Conservation (phyloP, 2,113 vertebrate genomes). For the Ploceus nigricollis region DNA sequence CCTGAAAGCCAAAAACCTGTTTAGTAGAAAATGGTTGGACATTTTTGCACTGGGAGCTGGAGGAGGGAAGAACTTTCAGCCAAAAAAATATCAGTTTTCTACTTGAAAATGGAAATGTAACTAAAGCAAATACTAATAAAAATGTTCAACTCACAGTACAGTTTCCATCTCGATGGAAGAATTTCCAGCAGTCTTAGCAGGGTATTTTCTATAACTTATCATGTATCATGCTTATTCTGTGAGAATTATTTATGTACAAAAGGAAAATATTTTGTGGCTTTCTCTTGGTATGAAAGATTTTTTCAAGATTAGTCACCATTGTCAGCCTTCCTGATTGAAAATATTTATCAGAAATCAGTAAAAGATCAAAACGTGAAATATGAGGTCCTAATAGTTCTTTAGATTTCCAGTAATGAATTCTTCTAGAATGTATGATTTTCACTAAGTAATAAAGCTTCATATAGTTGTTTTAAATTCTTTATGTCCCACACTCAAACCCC, state of each 20-base stretch:
- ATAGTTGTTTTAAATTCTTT: conserved; percentile 6
- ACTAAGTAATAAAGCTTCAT: not conserved
- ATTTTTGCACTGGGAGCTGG: not conserved
- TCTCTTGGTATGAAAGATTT: not conserved
- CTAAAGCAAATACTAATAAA: conserved; percentile 43
- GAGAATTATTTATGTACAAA: not conserved
- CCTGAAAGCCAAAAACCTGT: conserved; percentile 45
- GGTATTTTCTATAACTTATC: not conserved
- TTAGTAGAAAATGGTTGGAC: conserved; percentile 19
- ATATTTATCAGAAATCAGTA: not conserved
- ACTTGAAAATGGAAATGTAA: conserved; percentile 41
- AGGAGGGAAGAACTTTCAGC: conserved; percentile 28
- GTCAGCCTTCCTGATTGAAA: not conserved
- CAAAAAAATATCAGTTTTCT: conserved; percentile 50
- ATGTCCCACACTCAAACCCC: not conserved
- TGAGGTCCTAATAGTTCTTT: not conserved
- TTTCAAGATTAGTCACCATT: not conserved
- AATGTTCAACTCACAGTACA: not conserved
- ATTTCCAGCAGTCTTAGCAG: not conserved
- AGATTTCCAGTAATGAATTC: not conserved
- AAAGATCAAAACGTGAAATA: not conserved
- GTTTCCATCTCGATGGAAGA: conserved; percentile 4
- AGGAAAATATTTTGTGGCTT: not conserved
- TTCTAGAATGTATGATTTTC: not conserved
- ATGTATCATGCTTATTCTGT: not conserved